A percentile compares a stretch with the other conserved stretches of the same genome.
These are phyloP conservation scores for Drosophila gaucha DNA, from an alignment of 2,888 invertebrate genomes.

Conservation along the genomic window DNA sequence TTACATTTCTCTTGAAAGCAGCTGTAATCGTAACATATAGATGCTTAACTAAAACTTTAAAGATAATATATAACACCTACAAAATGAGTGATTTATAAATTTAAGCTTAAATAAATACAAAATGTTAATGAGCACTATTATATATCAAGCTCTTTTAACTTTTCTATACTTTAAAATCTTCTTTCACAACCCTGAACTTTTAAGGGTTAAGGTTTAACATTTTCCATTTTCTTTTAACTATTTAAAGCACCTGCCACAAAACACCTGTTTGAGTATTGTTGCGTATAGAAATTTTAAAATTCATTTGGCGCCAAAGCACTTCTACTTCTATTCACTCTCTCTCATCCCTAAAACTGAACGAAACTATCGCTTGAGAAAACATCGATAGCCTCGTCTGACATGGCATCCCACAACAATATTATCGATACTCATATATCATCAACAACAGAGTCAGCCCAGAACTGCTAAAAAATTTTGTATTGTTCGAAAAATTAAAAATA, in stretches of 20 bases:
- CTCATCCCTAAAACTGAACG: constrained; percentile 14
- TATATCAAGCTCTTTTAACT: neutral
- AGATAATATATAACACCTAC: no score
- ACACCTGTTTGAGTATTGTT: constrained; percentile 6
- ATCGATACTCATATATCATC: constrained; percentile 21
- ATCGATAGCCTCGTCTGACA: neutral
- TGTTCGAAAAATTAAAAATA: constrained; percentile 35
- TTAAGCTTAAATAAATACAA: no score
- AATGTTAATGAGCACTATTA: no score
- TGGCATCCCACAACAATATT: neutral
- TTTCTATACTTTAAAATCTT: neutral
- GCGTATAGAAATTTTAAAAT: neutral
- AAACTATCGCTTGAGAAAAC: constrained; percentile 2
- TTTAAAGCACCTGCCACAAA: neutral
- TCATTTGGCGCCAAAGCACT: constrained; percentile 4
- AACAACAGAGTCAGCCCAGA: constrained; percentile 29
- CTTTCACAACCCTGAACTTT: no score
- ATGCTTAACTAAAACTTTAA: neutral
- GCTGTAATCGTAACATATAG: neutral
- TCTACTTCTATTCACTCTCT: neutral
- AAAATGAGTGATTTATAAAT: no score
- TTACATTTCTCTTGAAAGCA: neutral
- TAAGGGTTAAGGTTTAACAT: no score
- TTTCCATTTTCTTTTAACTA: neutral
- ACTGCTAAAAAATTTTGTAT: constrained; percentile 31